Percentiles rank a stretch among this genome's conserved stretches.
phyloP scores from a whole-genome alignment of 1,140 invertebrate species.

The Helicoverpa armigera region DNA sequence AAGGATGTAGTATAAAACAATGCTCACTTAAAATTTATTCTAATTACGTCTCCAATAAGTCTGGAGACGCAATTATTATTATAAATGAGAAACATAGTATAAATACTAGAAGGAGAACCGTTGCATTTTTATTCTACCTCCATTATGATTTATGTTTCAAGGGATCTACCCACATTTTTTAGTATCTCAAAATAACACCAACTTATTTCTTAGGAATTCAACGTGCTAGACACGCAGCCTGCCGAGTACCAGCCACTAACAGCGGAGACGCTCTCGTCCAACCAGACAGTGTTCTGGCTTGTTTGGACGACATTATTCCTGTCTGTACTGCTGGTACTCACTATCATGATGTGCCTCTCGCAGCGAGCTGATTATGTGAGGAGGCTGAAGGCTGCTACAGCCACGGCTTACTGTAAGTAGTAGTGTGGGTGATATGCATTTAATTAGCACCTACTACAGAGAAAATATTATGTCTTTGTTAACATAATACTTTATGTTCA shows the following conservation, averaged over 20 bases:
- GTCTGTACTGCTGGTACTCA: constrained; percentile 91
- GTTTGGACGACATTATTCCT: constrained; percentile 93
- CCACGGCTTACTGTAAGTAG: constrained; percentile 94
- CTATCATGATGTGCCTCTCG: constrained; percentile 92
- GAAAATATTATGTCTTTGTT: too few species aligned
- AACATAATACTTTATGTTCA: constrained; percentile 8
- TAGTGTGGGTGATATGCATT: not conserved
- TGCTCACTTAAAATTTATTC: not conserved
- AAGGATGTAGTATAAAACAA: too few species aligned
- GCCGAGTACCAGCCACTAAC: constrained; percentile 89
- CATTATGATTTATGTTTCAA: too few species aligned
- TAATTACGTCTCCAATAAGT: not conserved
- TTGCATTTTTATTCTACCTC: too few species aligned
- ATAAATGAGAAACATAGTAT: too few species aligned
- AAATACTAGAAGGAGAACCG: too few species aligned
- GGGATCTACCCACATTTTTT: too few species aligned
- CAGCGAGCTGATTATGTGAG: constrained; percentile 94
- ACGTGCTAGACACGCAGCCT: constrained; percentile 95
- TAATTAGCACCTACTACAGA: not conserved
- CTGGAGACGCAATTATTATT: not conserved
- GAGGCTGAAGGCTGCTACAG: constrained; percentile 97
- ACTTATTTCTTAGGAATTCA: constrained; percentile 90
- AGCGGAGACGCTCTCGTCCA: constrained; percentile 84
- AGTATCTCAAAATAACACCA: not conserved
- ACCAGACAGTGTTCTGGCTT: constrained; percentile 92